Evolutionary conservation across 2,797 vertebrate genomes (phyloP).

Genomic region (Protosalanx chinensis): DNA sequence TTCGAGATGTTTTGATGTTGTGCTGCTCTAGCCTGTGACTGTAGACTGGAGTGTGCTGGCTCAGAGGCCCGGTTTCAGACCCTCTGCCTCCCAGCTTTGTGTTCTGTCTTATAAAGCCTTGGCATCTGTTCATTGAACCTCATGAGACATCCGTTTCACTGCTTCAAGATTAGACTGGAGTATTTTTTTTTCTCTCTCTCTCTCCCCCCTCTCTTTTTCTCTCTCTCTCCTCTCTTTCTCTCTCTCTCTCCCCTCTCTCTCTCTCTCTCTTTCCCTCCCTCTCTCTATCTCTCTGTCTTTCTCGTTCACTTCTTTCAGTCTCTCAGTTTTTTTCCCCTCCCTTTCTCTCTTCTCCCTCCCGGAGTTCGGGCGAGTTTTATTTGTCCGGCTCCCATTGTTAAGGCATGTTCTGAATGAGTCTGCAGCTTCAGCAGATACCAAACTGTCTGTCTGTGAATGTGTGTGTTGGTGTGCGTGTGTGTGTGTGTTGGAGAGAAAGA

Average conservation of each 20-base stretch:
- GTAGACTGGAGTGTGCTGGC: neutral
- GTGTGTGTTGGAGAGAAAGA: conserved; percentile 24
- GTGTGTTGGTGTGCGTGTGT: conserved; percentile 18
- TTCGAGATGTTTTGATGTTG: conserved; percentile 37
- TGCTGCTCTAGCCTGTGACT: conserved; percentile 23
- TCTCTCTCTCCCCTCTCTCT: conserved; percentile 2
- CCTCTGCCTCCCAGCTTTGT: conserved; percentile 55
- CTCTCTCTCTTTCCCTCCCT: conserved; percentile 42
- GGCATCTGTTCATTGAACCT: conserved; percentile 68
- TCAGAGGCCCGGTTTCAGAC: neutral
- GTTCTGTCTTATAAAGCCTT: conserved; percentile 59
- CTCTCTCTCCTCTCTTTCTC: neutral
- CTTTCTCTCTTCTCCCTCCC: conserved; percentile 43
- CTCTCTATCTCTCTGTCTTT: neutral
- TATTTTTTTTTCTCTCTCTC: conserved; percentile 45
- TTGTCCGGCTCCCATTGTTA: conserved; percentile 61
- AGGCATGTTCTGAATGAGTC: conserved; percentile 40
- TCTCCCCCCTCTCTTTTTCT: neutral
- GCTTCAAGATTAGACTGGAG: conserved; percentile 65
- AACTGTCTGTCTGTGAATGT: neutral
- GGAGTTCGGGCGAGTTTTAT: conserved; percentile 63
- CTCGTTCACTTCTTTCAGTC: neutral
- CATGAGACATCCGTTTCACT: conserved; percentile 67
- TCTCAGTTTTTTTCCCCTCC: neutral
- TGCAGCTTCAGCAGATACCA: conserved; percentile 18